Evolutionary conservation across 1,140 invertebrate species (phyloP), one percentile per base, ranked within the genome.

Genomic region (Pseudomyrmex flavicornis): DNA sequence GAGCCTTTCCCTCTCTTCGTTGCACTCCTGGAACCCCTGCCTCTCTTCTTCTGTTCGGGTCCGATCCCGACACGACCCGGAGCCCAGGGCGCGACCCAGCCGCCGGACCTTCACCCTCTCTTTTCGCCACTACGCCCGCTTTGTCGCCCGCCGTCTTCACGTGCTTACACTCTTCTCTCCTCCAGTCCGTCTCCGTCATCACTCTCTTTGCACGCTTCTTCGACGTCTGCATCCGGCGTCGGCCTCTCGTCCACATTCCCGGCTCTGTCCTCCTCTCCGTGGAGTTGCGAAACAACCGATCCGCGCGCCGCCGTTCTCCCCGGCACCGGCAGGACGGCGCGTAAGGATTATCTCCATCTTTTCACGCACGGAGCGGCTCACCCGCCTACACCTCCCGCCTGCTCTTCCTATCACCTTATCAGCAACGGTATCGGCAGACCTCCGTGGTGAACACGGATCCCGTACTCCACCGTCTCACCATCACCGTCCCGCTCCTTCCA

Each of bases 71-170:
- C 70, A 65, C 80, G 52, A 82, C 86, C 75, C 75, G 75, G 58
- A 20, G 59, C 75, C 44, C 52, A 79, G 65, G 35, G 52, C 63
- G 52, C 52, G 75, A 79, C 75, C 75, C 63, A 35, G 75, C 62
- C 44, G 17, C 62, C 56, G 83, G 86, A 83, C 86, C 87, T 85
- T 85, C 26, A 58, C 72, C 85, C 75, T 76, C 52, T 74, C 76
- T 70, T 72, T 59, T 79, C 52, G 72, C 72, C 75, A 62, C 46
- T 74, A 82, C 75, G 79, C 77, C 82, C 84, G 89, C 85, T 89
- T 91, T 77, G 65, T 88, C 82, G 85, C 84, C 72, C 68, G 82
- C 80, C 63, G 75, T 83, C 85, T 85, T 82, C 68, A 76, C 74
- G 83, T 62, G 80, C 87, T 89, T 86, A 66, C 73, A 68, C 50